phyloP scores from a whole-genome alignment of 2,797 vertebrate species.

The Bryconaethiops microstoma region DNA sequence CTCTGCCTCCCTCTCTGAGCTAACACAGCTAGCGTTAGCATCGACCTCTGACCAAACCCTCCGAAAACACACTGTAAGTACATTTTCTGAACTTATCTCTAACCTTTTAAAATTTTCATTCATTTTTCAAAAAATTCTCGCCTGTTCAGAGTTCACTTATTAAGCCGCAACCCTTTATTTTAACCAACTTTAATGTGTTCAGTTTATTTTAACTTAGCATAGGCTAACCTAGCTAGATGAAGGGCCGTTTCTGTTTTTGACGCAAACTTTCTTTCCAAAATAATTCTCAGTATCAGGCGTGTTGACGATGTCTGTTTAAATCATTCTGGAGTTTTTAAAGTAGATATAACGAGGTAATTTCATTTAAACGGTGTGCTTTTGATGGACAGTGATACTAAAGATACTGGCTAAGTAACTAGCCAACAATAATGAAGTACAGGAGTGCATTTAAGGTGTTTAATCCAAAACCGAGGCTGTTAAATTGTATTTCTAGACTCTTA shows the following conservation, averaged over 20 bases:
- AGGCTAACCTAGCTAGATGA: neutral
- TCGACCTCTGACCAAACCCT: neutral
- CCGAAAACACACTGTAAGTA: neutral
- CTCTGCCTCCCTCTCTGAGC: neutral
- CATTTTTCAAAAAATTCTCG: neutral
- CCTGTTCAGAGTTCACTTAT: neutral
- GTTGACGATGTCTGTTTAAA: too few relatives aligned
- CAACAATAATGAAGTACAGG: neutral
- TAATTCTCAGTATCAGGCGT: too few relatives aligned
- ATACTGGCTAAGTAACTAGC: neutral
- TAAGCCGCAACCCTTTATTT: neutral
- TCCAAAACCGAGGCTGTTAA: too few relatives aligned
- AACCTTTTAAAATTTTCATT: neutral
- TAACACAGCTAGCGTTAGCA: neutral
- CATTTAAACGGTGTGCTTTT: too few relatives aligned
- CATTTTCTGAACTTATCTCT: neutral
- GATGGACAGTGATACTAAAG: too few relatives aligned
- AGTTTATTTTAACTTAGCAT: neutral
- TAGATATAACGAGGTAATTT: too few relatives aligned
- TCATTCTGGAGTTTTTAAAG: too few relatives aligned
- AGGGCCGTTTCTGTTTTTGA: constrained; percentile 3
- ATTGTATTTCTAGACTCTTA: too few relatives aligned
- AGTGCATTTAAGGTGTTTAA: neutral
- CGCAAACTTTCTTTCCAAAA: neutral
- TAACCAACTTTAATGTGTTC: neutral